Evolutionary conservation across 2,113 vertebrate genomes (phyloP).

Genomic region (Elephas maximus): DNA sequence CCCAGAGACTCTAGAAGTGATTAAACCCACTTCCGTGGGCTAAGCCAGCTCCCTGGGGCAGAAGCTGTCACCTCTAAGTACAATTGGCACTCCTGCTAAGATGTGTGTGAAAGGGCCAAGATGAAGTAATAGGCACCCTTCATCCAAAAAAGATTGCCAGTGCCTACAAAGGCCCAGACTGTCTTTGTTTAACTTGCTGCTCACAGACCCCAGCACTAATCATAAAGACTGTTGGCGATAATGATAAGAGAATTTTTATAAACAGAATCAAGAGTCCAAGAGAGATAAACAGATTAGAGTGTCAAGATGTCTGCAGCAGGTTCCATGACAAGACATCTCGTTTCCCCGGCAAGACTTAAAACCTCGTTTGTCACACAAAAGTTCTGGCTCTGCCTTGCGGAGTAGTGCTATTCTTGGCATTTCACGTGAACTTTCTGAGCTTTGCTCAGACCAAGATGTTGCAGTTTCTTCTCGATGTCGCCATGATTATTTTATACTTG

Average conservation of each 20-base stretch:
- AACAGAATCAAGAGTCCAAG: not conserved
- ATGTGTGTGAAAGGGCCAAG: not conserved
- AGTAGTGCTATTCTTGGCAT: not conserved
- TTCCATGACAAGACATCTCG: not conserved
- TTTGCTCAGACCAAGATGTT: not conserved
- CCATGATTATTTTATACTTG: not conserved
- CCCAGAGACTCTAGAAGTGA: not conserved
- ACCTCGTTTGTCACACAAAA: not conserved
- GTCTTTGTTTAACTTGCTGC: not conserved
- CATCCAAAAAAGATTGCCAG: not conserved
- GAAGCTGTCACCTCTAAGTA: too few relatives aligned
- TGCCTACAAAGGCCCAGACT: rapidly evolving
- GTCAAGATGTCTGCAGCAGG: rapidly evolving
- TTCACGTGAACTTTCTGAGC: not conserved
- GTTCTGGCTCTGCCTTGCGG: not conserved
- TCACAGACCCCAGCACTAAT: not conserved
- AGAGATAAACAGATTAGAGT: not conserved
- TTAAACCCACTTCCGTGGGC: not conserved
- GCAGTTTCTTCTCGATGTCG: not conserved
- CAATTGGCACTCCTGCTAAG: not conserved
- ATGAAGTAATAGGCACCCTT: not conserved
- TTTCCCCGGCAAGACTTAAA: not conserved
- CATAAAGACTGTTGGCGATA: not conserved
- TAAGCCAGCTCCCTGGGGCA: not conserved
- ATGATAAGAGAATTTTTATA: not conserved